phyloP scores from a whole-genome alignment of 53 echinoderm and acorn worm species.

The Actinopyga echinites region DNA sequence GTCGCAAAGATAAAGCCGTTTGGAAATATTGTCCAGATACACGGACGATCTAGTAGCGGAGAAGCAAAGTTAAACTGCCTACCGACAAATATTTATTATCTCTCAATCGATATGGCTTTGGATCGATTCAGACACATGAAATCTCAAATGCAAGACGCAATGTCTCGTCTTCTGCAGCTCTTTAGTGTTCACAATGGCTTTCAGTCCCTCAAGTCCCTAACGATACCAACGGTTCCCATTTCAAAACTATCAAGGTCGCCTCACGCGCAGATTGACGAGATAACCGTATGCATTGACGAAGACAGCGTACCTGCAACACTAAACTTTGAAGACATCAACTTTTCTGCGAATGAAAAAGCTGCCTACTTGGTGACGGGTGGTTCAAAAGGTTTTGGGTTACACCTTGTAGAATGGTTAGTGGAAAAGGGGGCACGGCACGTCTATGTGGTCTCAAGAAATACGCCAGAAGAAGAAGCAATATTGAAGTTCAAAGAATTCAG shows the following conservation, averaged over 20 bases:
- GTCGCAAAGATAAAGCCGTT: constrained; percentile 89
- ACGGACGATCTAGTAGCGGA: constrained; percentile 65
- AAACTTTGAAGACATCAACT: constrained; percentile 90
- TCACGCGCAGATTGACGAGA: constrained; percentile 80
- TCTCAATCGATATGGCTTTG: constrained; percentile 92
- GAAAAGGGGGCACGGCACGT: constrained; percentile 84
- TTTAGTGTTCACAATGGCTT: constrained; percentile 97
- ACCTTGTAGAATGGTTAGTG: constrained; percentile 90
- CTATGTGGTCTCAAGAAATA: constrained; percentile 83
- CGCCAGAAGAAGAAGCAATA: constrained; percentile 85
- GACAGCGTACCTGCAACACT: constrained; percentile 85
- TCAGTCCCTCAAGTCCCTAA: constrained; percentile 88
- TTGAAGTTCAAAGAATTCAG: constrained; percentile 83
- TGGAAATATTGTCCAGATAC: constrained; percentile 95
- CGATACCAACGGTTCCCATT: constrained; percentile 91
- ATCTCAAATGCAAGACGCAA: constrained; percentile 85
- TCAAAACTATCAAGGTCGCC: constrained; percentile 87
- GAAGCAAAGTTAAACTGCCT: constrained; percentile 76
- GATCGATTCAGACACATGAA: constrained; percentile 88
- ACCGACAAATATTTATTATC: constrained; percentile 88
- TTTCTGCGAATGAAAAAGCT: constrained; percentile 72
- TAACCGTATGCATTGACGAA: constrained; percentile 87
- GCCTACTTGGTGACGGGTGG: constrained; percentile 95
- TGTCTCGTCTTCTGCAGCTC: constrained; percentile 89
- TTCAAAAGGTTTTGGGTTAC: constrained; percentile 85